Evolutionary conservation across 2,888 invertebrate species (phyloP).

Genomic region (Smittia aterrima): DNA sequence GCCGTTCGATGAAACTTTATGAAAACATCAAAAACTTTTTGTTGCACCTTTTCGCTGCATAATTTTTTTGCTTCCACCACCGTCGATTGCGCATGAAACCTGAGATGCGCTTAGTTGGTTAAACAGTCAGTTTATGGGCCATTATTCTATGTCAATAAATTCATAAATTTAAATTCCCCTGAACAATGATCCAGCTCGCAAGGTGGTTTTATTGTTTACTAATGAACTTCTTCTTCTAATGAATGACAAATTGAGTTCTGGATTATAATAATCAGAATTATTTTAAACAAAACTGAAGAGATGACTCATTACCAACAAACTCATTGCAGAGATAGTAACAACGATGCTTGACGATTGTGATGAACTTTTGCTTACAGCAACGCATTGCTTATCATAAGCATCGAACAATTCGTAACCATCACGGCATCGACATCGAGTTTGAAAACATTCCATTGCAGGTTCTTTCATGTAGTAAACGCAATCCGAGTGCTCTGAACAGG

Average conservation of each 20-base stretch:
- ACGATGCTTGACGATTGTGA: too few relatives aligned
- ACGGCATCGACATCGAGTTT: background rate
- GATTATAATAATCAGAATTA: too few relatives aligned
- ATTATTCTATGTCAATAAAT: background rate
- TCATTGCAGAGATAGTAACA: too few relatives aligned
- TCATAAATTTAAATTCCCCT: background rate
- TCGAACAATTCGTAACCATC: background rate
- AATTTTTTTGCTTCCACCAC: background rate
- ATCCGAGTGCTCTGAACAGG: background rate
- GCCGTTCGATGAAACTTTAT: background rate
- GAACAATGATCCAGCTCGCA: background rate
- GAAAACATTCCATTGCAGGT: background rate
- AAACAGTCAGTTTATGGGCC: background rate
- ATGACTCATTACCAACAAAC: too few relatives aligned
- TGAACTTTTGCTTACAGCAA: too few relatives aligned
- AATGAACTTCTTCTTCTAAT: too few relatives aligned
- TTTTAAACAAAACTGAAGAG: too few relatives aligned
- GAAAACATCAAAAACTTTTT: background rate
- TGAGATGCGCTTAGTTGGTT: background rate
- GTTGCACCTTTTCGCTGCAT: constrained; percentile 4
- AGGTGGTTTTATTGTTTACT: background rate
- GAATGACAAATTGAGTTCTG: too few relatives aligned
- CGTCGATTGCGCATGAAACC: background rate
- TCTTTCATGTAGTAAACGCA: background rate
- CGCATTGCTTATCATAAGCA: background rate